Evolutionary conservation across 2,113 vertebrate genomes (phyloP).

Genomic region (Uria lomvia): DNA sequence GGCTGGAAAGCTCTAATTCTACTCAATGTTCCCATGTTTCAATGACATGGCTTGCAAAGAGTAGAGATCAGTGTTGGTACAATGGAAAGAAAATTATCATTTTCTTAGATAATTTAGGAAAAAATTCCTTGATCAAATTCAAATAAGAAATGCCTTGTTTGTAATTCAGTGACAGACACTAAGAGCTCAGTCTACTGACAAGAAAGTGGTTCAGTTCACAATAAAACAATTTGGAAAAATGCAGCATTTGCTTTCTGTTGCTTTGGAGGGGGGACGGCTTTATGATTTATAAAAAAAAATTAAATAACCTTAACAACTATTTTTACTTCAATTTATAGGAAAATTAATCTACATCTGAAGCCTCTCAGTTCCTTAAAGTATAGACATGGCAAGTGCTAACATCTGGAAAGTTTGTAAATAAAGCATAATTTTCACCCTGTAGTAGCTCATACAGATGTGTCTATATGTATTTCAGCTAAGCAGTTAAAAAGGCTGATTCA

Average conservation of each 20-base stretch:
- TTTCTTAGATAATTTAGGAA: not conserved
- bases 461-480: not conserved
- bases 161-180: not conserved
- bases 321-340: slow-evolving; percentile 17
- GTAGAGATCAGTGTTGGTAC: not conserved
- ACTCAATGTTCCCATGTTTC: not conserved
- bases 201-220: not conserved
- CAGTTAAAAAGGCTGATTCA: slow-evolving; percentile 25
- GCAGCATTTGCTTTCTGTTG: not conserved
- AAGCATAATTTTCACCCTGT: not conserved
- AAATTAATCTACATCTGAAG: not conserved
- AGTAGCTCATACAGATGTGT: not conserved
- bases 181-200: not conserved
- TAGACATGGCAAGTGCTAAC: not conserved
- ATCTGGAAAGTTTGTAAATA: not conserved
- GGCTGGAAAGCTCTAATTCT: not conserved
- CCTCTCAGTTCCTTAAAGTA: not conserved
- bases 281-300: not conserved
- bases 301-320: not conserved
- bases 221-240: not conserved
- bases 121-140: not conserved
- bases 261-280: not conserved
- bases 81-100: not conserved
- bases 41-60: not conserved
- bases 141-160: not conserved